Evolutionary conservation across 2,888 invertebrate genomes (phyloP).

Genomic region (Hyposoter dolosus): DNA sequence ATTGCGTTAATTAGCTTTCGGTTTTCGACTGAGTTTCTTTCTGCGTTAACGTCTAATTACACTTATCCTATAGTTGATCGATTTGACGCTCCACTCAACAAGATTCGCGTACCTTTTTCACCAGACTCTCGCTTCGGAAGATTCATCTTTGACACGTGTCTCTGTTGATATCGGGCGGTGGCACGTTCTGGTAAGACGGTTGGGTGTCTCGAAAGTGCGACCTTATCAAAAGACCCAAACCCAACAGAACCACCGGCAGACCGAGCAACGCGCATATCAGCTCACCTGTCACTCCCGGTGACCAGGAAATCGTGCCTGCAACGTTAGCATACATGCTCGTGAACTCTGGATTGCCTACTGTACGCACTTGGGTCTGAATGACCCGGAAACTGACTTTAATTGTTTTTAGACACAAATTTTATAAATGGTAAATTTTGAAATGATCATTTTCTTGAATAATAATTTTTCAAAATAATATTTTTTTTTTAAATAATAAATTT

Average conservation of each 20-base stretch:
- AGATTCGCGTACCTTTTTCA: slow-evolving; percentile 31
- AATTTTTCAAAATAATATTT: too few species aligned
- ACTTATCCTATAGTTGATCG: slow-evolving; percentile 49
- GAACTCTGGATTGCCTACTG: too few species aligned
- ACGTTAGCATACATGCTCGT: not conserved
- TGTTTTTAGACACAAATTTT: too few species aligned
- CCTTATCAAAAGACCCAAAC: slow-evolving; percentile 86
- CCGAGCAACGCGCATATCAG: slow-evolving; percentile 87
- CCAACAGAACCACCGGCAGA: slow-evolving; percentile 86
- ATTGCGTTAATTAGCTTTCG: slow-evolving; percentile 2
- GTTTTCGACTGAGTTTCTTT: slow-evolving; percentile 23
- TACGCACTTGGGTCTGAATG: too few species aligned
- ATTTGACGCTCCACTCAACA: slow-evolving; percentile 30
- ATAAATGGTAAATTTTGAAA: too few species aligned
- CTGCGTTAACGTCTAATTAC: slow-evolving; percentile 5
- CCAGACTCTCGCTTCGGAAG: slow-evolving; percentile 18
- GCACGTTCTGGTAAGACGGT: slow-evolving; percentile 75
- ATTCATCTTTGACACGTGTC: slow-evolving; percentile 81
- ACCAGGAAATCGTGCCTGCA: slow-evolving; percentile 85
- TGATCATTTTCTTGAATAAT: too few species aligned
- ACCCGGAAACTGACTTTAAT: too few species aligned
- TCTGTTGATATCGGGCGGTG: slow-evolving; percentile 76
- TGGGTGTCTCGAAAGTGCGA: slow-evolving; percentile 86
- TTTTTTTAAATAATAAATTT: too few species aligned
- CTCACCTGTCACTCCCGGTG: slow-evolving; percentile 87